Evolutionary conservation across 2,797 vertebrate species (phyloP), one percentile per base, ranked within the genome.

Genomic region (Diglossa cyanea): DNA sequence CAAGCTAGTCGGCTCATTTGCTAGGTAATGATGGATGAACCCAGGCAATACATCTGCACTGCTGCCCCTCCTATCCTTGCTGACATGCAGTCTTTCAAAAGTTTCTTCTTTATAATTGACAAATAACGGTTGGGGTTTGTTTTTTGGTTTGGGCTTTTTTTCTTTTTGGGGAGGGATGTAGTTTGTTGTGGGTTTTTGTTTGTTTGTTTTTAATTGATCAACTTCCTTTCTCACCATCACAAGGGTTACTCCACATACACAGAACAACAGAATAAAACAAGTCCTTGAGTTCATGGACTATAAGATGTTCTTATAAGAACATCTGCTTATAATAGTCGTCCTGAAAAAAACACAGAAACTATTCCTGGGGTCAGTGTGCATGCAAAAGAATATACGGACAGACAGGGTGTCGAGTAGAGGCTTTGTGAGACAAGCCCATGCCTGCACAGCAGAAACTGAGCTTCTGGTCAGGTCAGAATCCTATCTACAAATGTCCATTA

Each of bases 1-100:
- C 96, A 63, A 93, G 75, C 91, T 40, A 48, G n/a, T 62, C 66
- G 66, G 93, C 90, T 97, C 54, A 79, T 97, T 95, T 94, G 88
- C 90, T 79, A 77, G 93, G 84, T 91, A 93, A 71, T 88, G 93
- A 90, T 80, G 93, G 91, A 80, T 80, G 95, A 55, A 66, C 33
- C 55, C 10, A 45, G 85, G 93, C 93, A 86, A 68, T 65, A 23
- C 79, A 75, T 94, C 89, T 82, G 83, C 94, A 73, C 70, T 14
- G 80, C 80, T 86, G 35, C 80, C 83, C 74, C 87, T 78, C 84
- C 92, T 60, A 73, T 66, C 91, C 90, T 21, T 68, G 37, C 86
- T 40, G 74, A 66, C 39, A 45, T 7, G 80, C 75, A 85, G 75
- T 53, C 88, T 50, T 37, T 66, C 51, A 23, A 95, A 95, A 94